Conservation (phyloP, 2,113 vertebrate species). For the Oxyura jamaicensis region DNA sequence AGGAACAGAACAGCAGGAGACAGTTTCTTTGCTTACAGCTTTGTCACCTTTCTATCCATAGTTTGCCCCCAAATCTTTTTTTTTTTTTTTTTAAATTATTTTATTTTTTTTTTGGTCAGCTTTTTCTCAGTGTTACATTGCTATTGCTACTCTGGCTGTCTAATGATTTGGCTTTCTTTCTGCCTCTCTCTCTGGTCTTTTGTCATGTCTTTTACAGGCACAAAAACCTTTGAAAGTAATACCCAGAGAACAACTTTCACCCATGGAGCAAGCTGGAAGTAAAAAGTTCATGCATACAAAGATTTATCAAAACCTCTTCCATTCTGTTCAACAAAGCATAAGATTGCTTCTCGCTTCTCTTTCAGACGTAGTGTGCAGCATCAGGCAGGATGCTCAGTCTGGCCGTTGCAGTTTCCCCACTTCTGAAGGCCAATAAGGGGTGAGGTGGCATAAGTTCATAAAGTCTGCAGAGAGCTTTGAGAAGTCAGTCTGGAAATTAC, state of each 20-base stretch:
- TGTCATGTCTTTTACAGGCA: background rate
- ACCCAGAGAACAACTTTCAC: background rate
- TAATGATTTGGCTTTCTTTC: background rate
- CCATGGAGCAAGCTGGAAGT: background rate
- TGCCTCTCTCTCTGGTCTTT: background rate
- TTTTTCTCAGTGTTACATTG: background rate
- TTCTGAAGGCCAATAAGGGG: background rate
- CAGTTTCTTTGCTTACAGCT: background rate
- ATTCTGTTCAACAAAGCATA: background rate
- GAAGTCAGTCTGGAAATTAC: slow-evolving; percentile 28
- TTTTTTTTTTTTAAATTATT: background rate
- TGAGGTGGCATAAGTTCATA: background rate
- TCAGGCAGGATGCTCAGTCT: background rate
- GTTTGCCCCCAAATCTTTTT: background rate
- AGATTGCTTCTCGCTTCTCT: background rate
- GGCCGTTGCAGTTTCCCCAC: background rate
- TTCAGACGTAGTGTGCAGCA: background rate
- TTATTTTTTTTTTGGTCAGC: background rate
- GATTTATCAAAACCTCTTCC: background rate
- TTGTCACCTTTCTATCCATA: background rate
- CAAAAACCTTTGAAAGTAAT: background rate
- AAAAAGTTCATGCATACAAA: background rate
- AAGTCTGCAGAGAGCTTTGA: slow-evolving; percentile 14
- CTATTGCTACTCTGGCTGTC: background rate
- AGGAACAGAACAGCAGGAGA: background rate